These are phyloP conservation scores for Cerceris ruficornis DNA, from an alignment of 2,888 invertebrate genomes.

Conservation along the genomic window DNA sequence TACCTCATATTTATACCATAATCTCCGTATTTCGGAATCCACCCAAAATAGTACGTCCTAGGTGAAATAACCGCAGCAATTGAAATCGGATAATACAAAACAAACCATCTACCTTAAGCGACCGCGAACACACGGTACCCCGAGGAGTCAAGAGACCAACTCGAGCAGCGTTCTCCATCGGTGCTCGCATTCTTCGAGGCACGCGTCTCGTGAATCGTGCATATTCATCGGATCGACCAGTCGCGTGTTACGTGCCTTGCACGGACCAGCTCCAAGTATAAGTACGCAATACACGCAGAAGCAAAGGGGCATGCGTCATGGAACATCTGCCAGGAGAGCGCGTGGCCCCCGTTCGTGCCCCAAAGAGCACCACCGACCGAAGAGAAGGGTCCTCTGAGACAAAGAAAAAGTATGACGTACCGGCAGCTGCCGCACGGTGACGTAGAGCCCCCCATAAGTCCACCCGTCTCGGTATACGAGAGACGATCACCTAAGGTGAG, in stretches of 20 bases:
- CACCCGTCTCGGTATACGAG: slow-evolving; percentile 52
- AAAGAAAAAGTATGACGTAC: slow-evolving; percentile 81
- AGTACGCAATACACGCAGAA: slow-evolving; percentile 63
- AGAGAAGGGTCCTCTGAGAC: slow-evolving; percentile 80
- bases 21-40: no score
- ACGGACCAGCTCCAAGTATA: slow-evolving; percentile 61
- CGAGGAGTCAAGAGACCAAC: no score
- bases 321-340: slow-evolving; percentile 77
- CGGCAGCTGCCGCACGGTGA: slow-evolving; percentile 79
- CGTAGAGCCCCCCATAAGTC: slow-evolving; percentile 70
- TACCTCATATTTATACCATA: no score
- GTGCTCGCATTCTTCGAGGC: slow-evolving; percentile 54
- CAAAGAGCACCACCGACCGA: slow-evolving; percentile 74
- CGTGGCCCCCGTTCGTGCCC: slow-evolving; percentile 74
- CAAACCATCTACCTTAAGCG: background rate
- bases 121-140: background rate
- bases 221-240: slow-evolving; percentile 45
- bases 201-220: slow-evolving; percentile 46
- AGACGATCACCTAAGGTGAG: slow-evolving; percentile 63
- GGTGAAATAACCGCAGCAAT: no score
- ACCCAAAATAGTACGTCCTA: no score
- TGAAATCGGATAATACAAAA: background rate
- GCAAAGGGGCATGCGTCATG: slow-evolving; percentile 77
- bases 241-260: slow-evolving; percentile 65
- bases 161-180: slow-evolving; percentile 20